Conservation (phyloP, 2,113 vertebrate genomes). For the Erinaceus europaeus region DNA sequence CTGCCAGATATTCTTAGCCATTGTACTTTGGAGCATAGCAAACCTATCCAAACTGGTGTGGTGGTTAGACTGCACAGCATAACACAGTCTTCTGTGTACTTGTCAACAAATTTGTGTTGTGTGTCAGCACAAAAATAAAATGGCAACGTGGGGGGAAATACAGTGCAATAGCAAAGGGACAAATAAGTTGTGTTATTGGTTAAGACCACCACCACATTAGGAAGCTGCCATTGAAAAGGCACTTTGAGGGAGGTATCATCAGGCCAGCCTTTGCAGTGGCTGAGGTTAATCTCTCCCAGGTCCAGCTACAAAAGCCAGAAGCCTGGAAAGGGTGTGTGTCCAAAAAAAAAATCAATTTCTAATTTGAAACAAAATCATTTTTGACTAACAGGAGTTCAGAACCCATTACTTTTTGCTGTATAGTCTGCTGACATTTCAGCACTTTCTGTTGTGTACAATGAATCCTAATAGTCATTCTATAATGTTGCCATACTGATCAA, state of each 20-base stretch:
- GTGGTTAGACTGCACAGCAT: constrained; percentile 52
- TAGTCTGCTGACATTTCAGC: constrained; percentile 84
- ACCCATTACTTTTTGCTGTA: constrained; percentile 85
- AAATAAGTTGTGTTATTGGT: constrained; percentile 81
- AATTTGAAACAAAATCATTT: constrained; percentile 89
- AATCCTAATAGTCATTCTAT: constrained; percentile 86
- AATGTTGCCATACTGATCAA: constrained; percentile 83
- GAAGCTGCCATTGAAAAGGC: constrained; percentile 78
- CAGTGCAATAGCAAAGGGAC: constrained; percentile 78
- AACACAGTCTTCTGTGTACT: constrained; percentile 74
- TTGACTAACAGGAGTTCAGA: constrained; percentile 87
- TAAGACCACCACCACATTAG: constrained; percentile 77
- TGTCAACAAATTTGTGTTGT: constrained; percentile 74
- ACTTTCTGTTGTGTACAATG: constrained; percentile 84
- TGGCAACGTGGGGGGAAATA: constrained; percentile 75
- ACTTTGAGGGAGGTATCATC: constrained; percentile 80
- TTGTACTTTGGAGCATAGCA: constrained; percentile 47
- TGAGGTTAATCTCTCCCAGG: constrained; percentile 83
- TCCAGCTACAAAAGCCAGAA: constrained; percentile 80
- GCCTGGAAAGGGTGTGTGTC: constrained; percentile 82
- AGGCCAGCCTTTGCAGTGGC: constrained; percentile 73
- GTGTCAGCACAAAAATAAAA: constrained; percentile 81
- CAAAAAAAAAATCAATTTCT: constrained; percentile 88
- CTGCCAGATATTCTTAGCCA: constrained; percentile 25
- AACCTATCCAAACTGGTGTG: constrained; percentile 48